Evolutionary conservation across 2,797 vertebrate species (phyloP), one percentile per base, ranked within the genome.

Genomic region (Brachymystax lenok): DNA sequence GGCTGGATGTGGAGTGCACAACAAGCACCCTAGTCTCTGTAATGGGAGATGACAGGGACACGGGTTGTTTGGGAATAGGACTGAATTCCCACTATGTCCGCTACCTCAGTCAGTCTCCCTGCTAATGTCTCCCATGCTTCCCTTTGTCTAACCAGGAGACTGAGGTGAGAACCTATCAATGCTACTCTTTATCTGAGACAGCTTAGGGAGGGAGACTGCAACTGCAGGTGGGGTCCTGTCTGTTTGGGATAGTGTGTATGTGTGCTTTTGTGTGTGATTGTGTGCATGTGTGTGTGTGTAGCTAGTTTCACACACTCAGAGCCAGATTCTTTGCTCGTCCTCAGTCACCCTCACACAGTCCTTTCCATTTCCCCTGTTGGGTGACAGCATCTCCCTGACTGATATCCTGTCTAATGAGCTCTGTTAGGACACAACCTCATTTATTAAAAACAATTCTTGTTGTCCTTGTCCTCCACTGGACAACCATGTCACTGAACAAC

Each of bases 341-440:
- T 80, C 77, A 71, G 70, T 70, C 28, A 68, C 30, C 30, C 54
- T 16, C 33, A 61, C 54, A 74, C 21, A 77, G 67, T 88, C 85
- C 90, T 88, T 92, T 92, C 88, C 85, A 90, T 88, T 92, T 91
- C 90, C 90, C 88, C 71, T 75, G 64, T 13, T 24, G 8, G 69
- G n/a, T 51, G n/a, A 81, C 21, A 33, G 85, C 82, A 79, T 84
- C 85, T 86, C 79, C 81, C 71, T 87, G 82, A 92, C 82, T 92
- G 86, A 90, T 91, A 90, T 92, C 90, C 90, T 90, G 78, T 16
- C 77, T 88, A 91, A 92, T 89, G 85, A 81, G 52, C 76, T 83
- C 81, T 84, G 79, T 86, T 84, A 80, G 85, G 77, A 64, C 33
- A n/a, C 21, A 21, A 19, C 8, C 17, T 19, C 0, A n/a, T 59